Percentiles rank a stretch among this genome's conserved stretches.
phyloP scores from a whole-genome alignment of 2,113 vertebrate genomes.

The Dendropsophus ebraccatus region DNA sequence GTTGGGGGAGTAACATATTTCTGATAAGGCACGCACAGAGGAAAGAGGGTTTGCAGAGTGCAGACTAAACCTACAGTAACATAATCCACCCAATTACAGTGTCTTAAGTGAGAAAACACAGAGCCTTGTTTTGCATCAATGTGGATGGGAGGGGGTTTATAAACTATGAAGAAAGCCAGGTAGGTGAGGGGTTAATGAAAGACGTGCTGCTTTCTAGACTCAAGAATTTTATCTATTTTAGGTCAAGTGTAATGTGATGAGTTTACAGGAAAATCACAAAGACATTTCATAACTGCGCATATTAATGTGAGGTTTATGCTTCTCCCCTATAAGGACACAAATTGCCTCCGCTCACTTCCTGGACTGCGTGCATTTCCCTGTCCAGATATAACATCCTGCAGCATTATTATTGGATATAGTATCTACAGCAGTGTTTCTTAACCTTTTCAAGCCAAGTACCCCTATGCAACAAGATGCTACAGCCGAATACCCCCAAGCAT shows the following conservation, averaged over 20 bases:
- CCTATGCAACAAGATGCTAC: no score
- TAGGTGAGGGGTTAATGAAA: constrained; percentile 50
- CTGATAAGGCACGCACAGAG: background rate
- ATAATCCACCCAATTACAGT: constrained; percentile 29
- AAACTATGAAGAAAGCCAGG: constrained; percentile 9
- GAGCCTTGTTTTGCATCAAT: constrained; percentile 31
- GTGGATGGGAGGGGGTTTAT: background rate
- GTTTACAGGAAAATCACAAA: background rate
- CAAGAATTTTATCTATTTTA: constrained; percentile 35
- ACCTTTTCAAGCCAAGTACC: no score
- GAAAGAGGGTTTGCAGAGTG: background rate
- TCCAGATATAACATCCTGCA: no score
- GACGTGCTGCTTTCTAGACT: constrained; percentile 46
- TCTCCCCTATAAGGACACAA: background rate
- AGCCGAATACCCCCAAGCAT: no score
- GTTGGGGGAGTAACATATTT: constrained; percentile 19
- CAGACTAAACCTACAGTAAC: constrained; percentile 32
- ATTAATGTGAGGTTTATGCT: background rate
- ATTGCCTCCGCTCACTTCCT: background rate
- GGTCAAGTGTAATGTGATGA: constrained; percentile 16
- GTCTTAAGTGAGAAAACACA: constrained; percentile 38
- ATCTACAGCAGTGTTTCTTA: no score
- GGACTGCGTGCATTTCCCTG: background rate
- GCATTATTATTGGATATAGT: background rate
- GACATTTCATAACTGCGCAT: background rate